These are phyloP conservation scores for Somateria mollissima DNA, from an alignment of 2,797 vertebrate genomes.

Conservation along the genomic window DNA sequence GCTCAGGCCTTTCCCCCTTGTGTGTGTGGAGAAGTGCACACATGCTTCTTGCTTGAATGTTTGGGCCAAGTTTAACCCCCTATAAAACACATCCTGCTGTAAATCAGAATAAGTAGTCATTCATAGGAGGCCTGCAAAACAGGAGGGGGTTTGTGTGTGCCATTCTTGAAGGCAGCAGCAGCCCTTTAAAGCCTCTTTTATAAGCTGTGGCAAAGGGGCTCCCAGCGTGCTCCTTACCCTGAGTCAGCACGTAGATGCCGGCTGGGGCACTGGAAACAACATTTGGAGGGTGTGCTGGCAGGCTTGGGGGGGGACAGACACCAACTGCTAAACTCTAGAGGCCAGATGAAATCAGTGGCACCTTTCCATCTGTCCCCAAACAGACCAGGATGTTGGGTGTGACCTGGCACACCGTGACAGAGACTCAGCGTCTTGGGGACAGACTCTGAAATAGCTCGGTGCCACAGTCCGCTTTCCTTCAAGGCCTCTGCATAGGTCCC, in stretches of 20 bases:
- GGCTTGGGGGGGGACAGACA: background rate
- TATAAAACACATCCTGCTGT: background rate
- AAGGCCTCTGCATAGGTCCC: background rate
- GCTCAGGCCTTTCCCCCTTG: background rate
- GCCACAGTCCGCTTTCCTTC: background rate
- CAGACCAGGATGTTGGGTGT: background rate
- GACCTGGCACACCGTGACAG: background rate
- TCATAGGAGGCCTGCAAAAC: constrained; percentile 19
- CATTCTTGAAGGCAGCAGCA: constrained; percentile 11
- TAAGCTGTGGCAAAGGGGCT: background rate
- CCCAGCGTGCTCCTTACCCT: background rate
- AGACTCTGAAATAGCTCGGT: background rate
- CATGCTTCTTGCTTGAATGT: background rate
- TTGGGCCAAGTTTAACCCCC: background rate
- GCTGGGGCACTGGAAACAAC: background rate
- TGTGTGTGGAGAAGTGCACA: background rate
- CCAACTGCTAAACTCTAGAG: background rate
- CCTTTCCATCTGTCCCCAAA: background rate
- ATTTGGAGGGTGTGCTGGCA: background rate
- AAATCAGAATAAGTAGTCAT: constrained; percentile 1
- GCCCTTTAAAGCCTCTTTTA: constrained; percentile 10
- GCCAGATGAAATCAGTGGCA: background rate
- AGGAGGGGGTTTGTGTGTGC: background rate
- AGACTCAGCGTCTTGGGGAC: background rate
- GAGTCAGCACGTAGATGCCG: background rate